Percentiles rank a stretch among this genome's conserved stretches.
Conservation (phyloP, 2,797 vertebrate genomes). For the Brachyalestes nurse region DNA sequence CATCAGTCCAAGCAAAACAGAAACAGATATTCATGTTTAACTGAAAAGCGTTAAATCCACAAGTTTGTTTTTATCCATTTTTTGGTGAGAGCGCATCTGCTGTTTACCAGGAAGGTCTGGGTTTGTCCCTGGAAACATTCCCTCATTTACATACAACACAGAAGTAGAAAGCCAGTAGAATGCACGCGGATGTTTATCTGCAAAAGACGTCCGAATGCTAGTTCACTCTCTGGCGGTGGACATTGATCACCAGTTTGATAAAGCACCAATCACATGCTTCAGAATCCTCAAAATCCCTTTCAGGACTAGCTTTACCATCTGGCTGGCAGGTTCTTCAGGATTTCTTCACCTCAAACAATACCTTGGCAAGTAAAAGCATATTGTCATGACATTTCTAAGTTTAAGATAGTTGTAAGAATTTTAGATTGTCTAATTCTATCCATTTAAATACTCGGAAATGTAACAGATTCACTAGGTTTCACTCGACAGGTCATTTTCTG, state of each 20-base stretch:
- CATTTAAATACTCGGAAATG: no score
- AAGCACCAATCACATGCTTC: neutral
- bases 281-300: neutral
- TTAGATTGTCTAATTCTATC: no score
- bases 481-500: no score
- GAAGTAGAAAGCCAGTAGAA: constrained; percentile 19
- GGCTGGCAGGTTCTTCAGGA: neutral
- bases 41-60: constrained; percentile 45
- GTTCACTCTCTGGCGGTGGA: neutral
- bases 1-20: constrained; percentile 49
- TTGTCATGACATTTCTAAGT: no score
- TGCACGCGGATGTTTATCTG: neutral
- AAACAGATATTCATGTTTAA: constrained; percentile 52
- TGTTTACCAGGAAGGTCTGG: constrained; percentile 41
- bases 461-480: no score
- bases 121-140: constrained; percentile 41
- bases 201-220: neutral
- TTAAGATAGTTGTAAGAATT: no score
- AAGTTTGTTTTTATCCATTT: constrained; percentile 7
- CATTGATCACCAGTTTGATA: neutral
- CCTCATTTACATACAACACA: constrained; percentile 43
- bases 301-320: neutral
- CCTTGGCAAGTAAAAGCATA: no score
- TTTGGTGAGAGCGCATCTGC: constrained; percentile 55
- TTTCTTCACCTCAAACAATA: neutral